Conservation (phyloP, 2,797 vertebrate species). For the Sebastes umbrosus region DNA sequence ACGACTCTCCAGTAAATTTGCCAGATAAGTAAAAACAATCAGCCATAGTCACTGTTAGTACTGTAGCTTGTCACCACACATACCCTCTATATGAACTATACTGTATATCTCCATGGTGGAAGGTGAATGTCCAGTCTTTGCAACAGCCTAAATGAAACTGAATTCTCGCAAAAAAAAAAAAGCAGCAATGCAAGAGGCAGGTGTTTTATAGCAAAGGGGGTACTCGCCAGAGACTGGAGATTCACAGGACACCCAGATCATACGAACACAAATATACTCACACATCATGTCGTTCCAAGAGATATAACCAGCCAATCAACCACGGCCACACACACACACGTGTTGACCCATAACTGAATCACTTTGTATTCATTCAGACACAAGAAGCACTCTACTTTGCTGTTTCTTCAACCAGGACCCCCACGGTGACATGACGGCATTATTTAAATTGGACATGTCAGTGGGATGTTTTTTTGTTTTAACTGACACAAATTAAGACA, state of each 20-base stretch:
- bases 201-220: background rate
- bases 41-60: conserved; percentile 59
- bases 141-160: background rate
- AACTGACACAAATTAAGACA: background rate
- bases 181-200: background rate
- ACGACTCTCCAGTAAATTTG: conserved; percentile 22
- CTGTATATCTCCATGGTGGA: conserved; percentile 48
- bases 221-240: conserved; percentile 73
- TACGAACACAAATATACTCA: conserved; percentile 64
- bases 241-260: conserved; percentile 71
- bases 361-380: conserved; percentile 64
- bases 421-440: conserved; percentile 19
- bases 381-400: conserved; percentile 67
- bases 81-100: conserved; percentile 48
- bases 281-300: conserved; percentile 56
- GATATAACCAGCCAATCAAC: conserved; percentile 62
- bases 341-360: conserved; percentile 33
- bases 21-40: conserved; percentile 41
- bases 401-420: conserved; percentile 78
- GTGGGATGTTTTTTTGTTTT: conserved; percentile 3
- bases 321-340: conserved; percentile 41
- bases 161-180: background rate
- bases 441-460: conserved; percentile 1
- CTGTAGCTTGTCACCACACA: conserved; percentile 50
- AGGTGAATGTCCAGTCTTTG: conserved; percentile 80